phyloP scores from a whole-genome alignment of 1,140 invertebrate species.

The Dendroctonus ponderosae region DNA sequence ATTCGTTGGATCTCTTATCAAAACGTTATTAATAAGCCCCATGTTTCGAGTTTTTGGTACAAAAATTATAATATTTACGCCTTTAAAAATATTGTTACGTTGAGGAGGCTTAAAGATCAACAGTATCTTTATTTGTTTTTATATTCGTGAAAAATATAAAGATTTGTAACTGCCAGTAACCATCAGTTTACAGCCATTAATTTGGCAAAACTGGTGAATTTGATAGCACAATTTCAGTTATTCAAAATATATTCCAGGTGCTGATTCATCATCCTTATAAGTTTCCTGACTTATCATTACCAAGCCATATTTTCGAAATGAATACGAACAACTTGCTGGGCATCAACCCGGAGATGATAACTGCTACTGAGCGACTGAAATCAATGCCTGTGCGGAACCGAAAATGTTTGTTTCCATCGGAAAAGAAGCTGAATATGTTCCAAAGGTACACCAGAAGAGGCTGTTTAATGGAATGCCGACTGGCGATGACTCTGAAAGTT shows the following conservation, averaged over 20 bases:
- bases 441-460: constrained; percentile 61
- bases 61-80: no score
- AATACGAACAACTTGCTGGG: constrained; percentile 57
- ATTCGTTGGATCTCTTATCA: no score
- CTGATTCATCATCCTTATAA: constrained; percentile 63
- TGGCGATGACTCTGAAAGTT: constrained; percentile 48
- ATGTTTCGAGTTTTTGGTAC: no score
- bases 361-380: constrained; percentile 56
- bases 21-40: no score
- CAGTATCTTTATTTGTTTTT: no score
- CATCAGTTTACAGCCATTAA: no score
- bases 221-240: no score
- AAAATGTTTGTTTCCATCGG: constrained; percentile 59
- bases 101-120: no score
- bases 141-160: no score
- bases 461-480: constrained; percentile 60
- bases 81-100: no score
- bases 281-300: constrained; percentile 58
- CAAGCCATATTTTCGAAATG: constrained; percentile 56
- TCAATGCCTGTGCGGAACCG: constrained; percentile 52
- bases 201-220: no score
- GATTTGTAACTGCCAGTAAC: no score
- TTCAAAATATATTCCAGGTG: constrained; percentile 48
- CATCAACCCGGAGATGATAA: constrained; percentile 49
- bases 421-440: constrained; percentile 51